A percentile compares a stretch with the other conserved stretches of the same genome.
These are phyloP conservation scores for Pelmatolapia mariae DNA, from an alignment of 2,113 vertebrate genomes.

Conservation along the genomic window DNA sequence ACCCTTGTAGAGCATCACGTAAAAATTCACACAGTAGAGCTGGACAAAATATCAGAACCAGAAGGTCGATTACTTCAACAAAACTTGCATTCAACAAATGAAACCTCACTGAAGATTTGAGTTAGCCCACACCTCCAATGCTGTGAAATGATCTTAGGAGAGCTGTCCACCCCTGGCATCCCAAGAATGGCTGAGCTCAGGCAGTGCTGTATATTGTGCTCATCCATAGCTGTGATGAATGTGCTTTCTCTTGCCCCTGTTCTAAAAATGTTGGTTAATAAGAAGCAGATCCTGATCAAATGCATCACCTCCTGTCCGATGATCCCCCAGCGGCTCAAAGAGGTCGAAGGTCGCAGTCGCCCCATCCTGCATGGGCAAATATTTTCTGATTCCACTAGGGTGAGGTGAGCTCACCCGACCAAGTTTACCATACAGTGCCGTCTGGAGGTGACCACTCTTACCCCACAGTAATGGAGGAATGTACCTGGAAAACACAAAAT, in stretches of 20 bases:
- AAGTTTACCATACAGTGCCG: constrained; percentile 94
- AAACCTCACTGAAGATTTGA: not conserved
- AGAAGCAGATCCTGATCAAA: not conserved
- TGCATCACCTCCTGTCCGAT: constrained; percentile 86
- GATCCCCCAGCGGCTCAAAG: constrained; percentile 87
- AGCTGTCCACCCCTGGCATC: not conserved
- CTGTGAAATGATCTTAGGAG: not conserved
- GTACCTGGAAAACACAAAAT: constrained; percentile 76
- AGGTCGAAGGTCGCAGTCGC: constrained; percentile 97
- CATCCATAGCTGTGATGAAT: not conserved
- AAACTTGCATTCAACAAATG: not conserved
- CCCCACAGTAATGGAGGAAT: constrained; percentile 96
- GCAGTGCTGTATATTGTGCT: not conserved
- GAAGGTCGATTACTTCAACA: not conserved
- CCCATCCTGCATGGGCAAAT: constrained; percentile 92
- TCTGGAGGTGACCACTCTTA: constrained; percentile 96
- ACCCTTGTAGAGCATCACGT: not conserved
- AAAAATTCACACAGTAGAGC: not conserved
- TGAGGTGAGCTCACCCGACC: constrained; percentile 91
- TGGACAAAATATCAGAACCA: not conserved
- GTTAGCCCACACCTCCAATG: not conserved
- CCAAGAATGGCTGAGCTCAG: not conserved
- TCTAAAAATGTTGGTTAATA: not conserved
- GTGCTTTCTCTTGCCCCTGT: not conserved
- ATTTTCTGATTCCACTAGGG: constrained; percentile 88